Evolutionary conservation across 2,797 vertebrate species (phyloP).

Genomic region (Neosilurus mollespiculum): DNA sequence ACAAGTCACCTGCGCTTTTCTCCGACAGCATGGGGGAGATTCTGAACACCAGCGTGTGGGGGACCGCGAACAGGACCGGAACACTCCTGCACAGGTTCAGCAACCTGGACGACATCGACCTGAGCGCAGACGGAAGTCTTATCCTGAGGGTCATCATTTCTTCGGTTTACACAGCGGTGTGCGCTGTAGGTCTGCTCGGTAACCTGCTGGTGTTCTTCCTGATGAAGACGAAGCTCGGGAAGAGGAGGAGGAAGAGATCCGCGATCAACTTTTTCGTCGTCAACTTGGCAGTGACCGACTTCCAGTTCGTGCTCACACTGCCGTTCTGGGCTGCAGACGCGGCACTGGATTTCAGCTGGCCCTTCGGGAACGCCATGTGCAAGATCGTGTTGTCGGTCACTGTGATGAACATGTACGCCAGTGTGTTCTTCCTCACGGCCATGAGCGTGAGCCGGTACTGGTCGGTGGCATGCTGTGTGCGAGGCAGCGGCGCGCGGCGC

Average conservation of each 20-base stretch:
- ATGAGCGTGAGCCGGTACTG: constrained; percentile 81
- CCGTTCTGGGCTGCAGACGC: constrained; percentile 84
- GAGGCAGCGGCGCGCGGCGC: constrained; percentile 55
- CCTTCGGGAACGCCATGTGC: constrained; percentile 81
- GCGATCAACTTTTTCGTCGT: constrained; percentile 77
- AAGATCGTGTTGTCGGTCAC: constrained; percentile 78
- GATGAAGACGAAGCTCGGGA: constrained; percentile 71
- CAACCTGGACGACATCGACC: constrained; percentile 68
- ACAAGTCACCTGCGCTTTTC: constrained; percentile 22
- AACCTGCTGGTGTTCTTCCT: constrained; percentile 79
- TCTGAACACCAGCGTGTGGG: constrained; percentile 63
- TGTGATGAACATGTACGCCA: constrained; percentile 85
- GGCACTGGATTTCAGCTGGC: constrained; percentile 82
- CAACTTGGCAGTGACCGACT: constrained; percentile 79
- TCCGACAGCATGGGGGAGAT: constrained; percentile 64
- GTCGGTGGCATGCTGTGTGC: constrained; percentile 71
- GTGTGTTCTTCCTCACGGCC: constrained; percentile 80
- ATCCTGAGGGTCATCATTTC: constrained; percentile 71
- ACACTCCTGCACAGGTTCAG: constrained; percentile 51
- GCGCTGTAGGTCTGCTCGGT: constrained; percentile 73
- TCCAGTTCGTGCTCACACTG: constrained; percentile 81
- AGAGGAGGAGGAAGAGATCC: constrained; percentile 69
- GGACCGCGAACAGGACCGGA: constrained; percentile 56
- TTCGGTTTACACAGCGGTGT: constrained; percentile 74
- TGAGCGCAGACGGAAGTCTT: constrained; percentile 68